A percentile compares a stretch with the other conserved stretches of the same genome.
Evolutionary conservation across 2,113 vertebrate genomes (phyloP).

Genomic region (Taurulus bubalis): DNA sequence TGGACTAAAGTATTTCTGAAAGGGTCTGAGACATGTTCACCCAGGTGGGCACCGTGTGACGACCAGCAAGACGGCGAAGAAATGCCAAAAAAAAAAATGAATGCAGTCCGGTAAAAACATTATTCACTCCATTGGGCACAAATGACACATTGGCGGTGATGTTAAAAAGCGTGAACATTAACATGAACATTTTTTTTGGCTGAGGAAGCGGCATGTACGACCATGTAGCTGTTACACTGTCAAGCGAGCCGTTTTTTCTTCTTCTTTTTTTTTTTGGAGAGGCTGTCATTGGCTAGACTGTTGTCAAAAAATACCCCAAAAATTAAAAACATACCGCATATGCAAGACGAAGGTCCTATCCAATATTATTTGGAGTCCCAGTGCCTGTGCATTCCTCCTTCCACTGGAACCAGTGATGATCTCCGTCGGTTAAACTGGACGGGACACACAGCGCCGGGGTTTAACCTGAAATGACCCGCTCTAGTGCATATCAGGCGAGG

Average conservation of each 20-base stretch:
- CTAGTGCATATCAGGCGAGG: constrained; percentile 58
- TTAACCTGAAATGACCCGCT: constrained; percentile 82
- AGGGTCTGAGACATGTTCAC: constrained; percentile 1
- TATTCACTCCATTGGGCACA: constrained; percentile 4
- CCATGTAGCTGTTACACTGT: constrained; percentile 9
- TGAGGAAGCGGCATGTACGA: not conserved
- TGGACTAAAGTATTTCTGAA: not conserved
- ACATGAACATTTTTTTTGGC: constrained; percentile 14
- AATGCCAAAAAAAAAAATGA: constrained; percentile 4
- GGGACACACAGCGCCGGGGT: constrained; percentile 65
- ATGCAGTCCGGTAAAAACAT: constrained; percentile 23
- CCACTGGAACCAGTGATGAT: constrained; percentile 56
- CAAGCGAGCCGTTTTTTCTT: constrained; percentile 12
- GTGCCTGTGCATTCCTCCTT: constrained; percentile 68
- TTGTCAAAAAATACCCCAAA: constrained; percentile 15
- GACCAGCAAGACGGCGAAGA: constrained; percentile 1
- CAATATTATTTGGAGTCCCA: constrained; percentile 56
- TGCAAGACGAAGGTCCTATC: constrained; percentile 58
- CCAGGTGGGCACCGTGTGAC: not conserved
- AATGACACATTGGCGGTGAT: constrained; percentile 13
- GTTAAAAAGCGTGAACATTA: constrained; percentile 16
- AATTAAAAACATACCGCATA: constrained; percentile 68
- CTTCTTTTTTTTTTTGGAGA: not conserved
- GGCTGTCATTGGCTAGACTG: constrained; percentile 48
- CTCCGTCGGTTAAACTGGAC: constrained; percentile 58